A percentile compares a stretch with the other conserved stretches of the same genome.
phyloP scores from a whole-genome alignment of 2,888 invertebrate species.

The Diogma glabrata region DNA sequence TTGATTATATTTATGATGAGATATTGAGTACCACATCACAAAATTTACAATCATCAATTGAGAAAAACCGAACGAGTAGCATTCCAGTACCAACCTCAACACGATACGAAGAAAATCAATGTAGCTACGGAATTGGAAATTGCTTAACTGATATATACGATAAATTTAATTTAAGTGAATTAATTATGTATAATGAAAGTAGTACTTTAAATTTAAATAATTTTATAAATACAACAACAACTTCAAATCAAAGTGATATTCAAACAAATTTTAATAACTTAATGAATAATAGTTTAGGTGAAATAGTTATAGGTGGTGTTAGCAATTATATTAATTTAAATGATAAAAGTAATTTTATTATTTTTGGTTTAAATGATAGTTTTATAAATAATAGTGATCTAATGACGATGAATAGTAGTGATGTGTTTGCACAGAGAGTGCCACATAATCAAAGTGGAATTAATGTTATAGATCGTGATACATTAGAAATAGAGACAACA shows the following conservation, averaged over 20 bases:
- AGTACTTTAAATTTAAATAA: conserved; percentile 2
- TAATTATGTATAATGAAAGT: conserved; percentile 7
- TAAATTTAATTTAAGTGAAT: conserved; percentile 7
- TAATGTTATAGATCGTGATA: background rate
- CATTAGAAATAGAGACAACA: conserved; percentile 21
- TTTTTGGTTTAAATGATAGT: conserved; percentile 8
- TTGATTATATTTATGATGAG: too few relatives aligned
- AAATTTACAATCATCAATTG: too few relatives aligned
- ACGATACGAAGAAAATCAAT: too few relatives aligned
- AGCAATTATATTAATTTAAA: too few relatives aligned
- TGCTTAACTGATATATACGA: conserved; percentile 3
- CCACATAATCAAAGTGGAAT: background rate
- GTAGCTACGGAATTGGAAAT: too few relatives aligned
- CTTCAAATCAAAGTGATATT: conserved; percentile 6
- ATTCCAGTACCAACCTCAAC: too few relatives aligned
- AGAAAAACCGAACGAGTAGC: too few relatives aligned
- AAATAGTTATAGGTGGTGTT: too few relatives aligned
- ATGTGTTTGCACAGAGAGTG: background rate
- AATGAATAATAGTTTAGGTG: too few relatives aligned
- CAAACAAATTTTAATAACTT: too few relatives aligned
- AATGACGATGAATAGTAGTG: background rate
- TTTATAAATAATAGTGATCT: conserved; percentile 1
- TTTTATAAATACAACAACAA: background rate
- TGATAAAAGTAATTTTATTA: background rate
- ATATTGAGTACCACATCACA: too few relatives aligned